Conservation (phyloP, 1,140 invertebrate species). For the Brachionus sp. region DNA sequence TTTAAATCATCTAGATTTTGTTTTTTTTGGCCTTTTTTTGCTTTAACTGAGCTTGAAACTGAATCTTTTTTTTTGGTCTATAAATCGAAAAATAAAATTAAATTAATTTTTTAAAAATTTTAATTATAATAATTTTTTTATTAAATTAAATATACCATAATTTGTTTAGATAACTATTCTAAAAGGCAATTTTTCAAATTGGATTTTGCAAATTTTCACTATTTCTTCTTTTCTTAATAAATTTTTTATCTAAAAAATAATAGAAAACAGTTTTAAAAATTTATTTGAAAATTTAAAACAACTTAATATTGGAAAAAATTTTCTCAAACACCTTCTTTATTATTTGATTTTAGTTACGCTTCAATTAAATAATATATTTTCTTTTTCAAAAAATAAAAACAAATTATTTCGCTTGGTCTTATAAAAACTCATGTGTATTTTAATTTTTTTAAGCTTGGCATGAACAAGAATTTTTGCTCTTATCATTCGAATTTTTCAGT, state of each 20-base stretch:
- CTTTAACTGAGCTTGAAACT: not conserved
- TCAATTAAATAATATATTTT: not conserved
- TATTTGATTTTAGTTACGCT: not conserved
- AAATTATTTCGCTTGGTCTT: not conserved
- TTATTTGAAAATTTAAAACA: not conserved
- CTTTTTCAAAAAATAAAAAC: not conserved
- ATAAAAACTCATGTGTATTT: not conserved
- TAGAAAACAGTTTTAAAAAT: no score
- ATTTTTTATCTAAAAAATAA: no score
- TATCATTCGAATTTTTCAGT: not conserved
- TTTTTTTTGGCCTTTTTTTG: slow-evolving; percentile 7
- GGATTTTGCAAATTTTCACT: not conserved
- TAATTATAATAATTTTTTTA: not conserved
- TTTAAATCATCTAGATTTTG: slow-evolving; percentile 34
- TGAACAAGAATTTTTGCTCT: no score
- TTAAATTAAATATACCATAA: not conserved
- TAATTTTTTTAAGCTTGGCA: not conserved
- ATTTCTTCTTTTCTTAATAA: not conserved
- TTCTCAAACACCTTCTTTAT: not conserved
- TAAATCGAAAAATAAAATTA: not conserved
- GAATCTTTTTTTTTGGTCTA: not conserved
- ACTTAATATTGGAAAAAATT: not conserved
- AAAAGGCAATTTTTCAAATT: not conserved
- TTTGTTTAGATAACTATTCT: not conserved
- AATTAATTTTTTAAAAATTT: not conserved